Evolutionary conservation across 2,888 invertebrate genomes (phyloP).

Genomic region (Imbricaverruca yamaguchii): DNA sequence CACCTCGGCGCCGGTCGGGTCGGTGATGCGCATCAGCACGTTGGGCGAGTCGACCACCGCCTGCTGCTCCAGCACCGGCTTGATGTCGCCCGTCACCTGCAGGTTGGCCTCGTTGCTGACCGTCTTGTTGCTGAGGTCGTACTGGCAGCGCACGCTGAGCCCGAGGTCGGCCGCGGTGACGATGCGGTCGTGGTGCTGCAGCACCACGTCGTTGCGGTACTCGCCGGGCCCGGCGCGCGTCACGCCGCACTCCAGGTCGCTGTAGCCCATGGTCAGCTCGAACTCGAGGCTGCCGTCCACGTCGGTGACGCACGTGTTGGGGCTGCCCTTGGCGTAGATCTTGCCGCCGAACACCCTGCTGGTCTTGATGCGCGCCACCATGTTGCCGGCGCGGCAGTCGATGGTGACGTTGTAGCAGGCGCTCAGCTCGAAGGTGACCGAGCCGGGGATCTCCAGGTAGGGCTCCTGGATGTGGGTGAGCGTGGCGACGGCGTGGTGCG

Average conservation of each 20-base stretch:
- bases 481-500: conserved; percentile 82
- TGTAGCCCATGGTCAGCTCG: conserved; percentile 83
- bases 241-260: conserved; percentile 86
- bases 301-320: conserved; percentile 84
- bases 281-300: conserved; percentile 82
- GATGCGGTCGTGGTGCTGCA: conserved; percentile 88
- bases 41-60: conserved; percentile 88
- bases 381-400: conserved; percentile 78
- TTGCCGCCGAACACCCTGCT: conserved; percentile 88
- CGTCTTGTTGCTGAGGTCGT: conserved; percentile 87
- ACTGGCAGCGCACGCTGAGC: conserved; percentile 85
- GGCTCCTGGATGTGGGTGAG: conserved; percentile 50
- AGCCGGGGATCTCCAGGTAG: conserved; percentile 61
- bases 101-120: conserved; percentile 74
- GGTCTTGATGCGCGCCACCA: conserved; percentile 86
- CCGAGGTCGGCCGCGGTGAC: conserved; percentile 91
- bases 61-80: conserved; percentile 77
- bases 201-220: conserved; percentile 82
- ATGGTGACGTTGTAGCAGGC: conserved; percentile 92
- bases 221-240: conserved; percentile 78
- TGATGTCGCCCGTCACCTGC: conserved; percentile 76
- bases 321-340: conserved; percentile 89
- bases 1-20: conserved; percentile 67
- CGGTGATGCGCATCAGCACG: conserved; percentile 64
- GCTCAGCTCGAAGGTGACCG: conserved; percentile 81